phyloP scores from a whole-genome alignment of 2,888 invertebrate species.

The Acrocyrtus sp. region DNA sequence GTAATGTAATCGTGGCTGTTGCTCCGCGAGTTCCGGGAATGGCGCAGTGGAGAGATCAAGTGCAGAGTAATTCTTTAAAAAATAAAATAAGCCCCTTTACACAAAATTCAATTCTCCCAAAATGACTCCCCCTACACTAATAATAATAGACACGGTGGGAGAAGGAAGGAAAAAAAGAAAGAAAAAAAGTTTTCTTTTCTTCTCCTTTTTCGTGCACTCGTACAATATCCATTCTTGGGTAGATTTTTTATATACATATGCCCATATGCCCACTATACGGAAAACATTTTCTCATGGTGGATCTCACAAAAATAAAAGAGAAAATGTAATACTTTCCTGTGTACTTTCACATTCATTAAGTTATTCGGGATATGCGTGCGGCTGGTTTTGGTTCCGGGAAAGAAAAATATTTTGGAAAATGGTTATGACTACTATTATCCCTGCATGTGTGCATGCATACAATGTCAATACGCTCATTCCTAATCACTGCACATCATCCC shows the following conservation, averaged over 20 bases:
- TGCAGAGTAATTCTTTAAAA: slow-evolving; percentile 40
- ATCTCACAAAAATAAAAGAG: too few relatives aligned
- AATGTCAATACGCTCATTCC: too few relatives aligned
- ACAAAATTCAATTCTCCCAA: slow-evolving; percentile 49
- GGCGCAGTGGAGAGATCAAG: too few relatives aligned
- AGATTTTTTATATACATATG: too few relatives aligned
- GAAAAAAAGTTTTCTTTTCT: slow-evolving; percentile 10
- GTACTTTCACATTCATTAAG: neutral
- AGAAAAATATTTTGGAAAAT: slow-evolving; percentile 14
- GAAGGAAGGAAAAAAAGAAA: slow-evolving; percentile 6
- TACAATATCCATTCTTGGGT: too few relatives aligned
- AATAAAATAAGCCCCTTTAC: slow-evolving; percentile 46
- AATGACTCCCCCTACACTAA: slow-evolving; percentile 47
- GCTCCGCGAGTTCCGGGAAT: neutral
- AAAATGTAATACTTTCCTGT: too few relatives aligned
- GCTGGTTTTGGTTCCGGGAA: neutral
- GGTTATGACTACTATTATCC: slow-evolving; percentile 23
- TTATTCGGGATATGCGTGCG: too few relatives aligned
- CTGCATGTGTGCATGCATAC: neutral
- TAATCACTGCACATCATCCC: neutral
- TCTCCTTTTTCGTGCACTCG: too few relatives aligned
- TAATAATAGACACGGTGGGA: slow-evolving; percentile 48
- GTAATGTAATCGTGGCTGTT: neutral
- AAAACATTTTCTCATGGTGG: neutral
- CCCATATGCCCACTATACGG: too few relatives aligned